These are phyloP conservation scores for Coluber constrictor DNA, from an alignment of 2,797 vertebrate genomes.

Conservation along the genomic window DNA sequence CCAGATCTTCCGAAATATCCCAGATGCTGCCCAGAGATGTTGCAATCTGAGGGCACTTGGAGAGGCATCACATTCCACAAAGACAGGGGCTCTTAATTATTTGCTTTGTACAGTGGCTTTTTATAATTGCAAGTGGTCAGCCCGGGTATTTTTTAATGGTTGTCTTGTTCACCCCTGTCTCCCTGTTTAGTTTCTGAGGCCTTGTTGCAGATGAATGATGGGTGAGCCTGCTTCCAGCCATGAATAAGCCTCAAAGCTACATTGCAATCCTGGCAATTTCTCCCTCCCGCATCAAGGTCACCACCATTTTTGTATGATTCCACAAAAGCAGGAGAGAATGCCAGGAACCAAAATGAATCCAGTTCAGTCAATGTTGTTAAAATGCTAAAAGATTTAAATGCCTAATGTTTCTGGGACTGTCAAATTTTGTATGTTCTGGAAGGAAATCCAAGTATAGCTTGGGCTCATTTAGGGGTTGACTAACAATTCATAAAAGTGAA, in stretches of 20 bases:
- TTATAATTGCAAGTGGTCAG: background rate
- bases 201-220: background rate
- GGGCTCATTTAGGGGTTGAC: background rate
- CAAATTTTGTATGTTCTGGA: background rate
- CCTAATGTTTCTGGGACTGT: background rate
- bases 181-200: background rate
- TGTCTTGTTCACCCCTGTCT: background rate
- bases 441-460: background rate
- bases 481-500: too few relatives aligned
- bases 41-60: background rate
- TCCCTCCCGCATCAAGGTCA: background rate
- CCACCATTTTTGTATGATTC: background rate
- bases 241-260: background rate
- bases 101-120: background rate
- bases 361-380: background rate
- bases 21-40: background rate
- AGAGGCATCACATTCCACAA: background rate
- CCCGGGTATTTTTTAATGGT: too few relatives aligned
- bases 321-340: background rate
- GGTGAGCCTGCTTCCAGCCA: background rate
- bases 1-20: background rate
- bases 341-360: background rate
- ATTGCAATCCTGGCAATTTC: background rate
- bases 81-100: background rate
- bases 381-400: background rate